Evolutionary conservation across 1,140 invertebrate genomes (phyloP), one percentile per base, ranked within the genome.

Genomic region (Eueides isabella): DNA sequence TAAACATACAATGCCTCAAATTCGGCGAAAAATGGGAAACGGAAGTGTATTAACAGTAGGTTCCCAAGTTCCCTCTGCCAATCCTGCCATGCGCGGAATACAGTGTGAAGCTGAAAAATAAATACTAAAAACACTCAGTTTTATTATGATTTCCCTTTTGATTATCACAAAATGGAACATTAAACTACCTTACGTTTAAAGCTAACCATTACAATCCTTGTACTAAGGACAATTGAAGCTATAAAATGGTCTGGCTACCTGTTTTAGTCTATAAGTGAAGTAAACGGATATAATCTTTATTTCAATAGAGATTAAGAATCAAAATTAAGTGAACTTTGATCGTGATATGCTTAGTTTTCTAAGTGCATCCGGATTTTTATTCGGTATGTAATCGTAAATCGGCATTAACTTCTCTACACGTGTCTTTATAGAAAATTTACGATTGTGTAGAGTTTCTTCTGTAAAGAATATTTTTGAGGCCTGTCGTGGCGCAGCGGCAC

Each of bases 281-380:
- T 19, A 44, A 6, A n/a, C n/a, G 19, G 19, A 19, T 19, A 19
- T 44, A 6, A 5, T 4, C 41, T 44, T n/a, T 44, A 44, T 44
- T 0, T 7, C 0, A 0, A 2, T 44, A 44, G 0, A 0, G 0
- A 7, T 44, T 44, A n/a, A 44, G 41, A 16, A n/a, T 0, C 5
- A 19, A 44, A 44, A n/a, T 44, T 44, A 16, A 0, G 41, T 44
- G 2, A 14, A 19, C 6, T 44, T 19, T 16, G 35, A 38, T 19
- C n/a, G 7, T 7, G n/a, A 7, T n/a, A 44, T 7, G n/a, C n/a
- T 44, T 44, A n/a, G n/a, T 44, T 44, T 44, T 44, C 41, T 44
- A 44, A 44, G 41, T 44, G 41, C 41, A 44, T 44, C 41, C 41
- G 41, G 41, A 44, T 44, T 44, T 44, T 44, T 44, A 44, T 44